Base-by-base conservation (phyloP, 2,797 vertebrate species). In the Pangasius krempfi region DNA sequence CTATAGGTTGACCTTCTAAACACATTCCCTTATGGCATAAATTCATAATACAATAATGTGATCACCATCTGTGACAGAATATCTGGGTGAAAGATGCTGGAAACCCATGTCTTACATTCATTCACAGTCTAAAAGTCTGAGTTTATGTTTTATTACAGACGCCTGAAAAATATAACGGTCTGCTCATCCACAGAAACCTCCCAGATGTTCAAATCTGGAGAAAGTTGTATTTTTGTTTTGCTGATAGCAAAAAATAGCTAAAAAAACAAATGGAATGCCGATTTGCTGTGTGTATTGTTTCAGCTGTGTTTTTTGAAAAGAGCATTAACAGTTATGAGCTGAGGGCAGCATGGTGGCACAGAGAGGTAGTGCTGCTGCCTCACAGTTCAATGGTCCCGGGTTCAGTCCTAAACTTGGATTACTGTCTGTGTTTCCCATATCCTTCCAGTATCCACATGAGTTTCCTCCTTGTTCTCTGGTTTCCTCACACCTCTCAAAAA, bases 1-100 rank as follows among this genome's bases (percentile, higher is more conserved):
- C 79, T 81, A 5, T 40, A 81, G 33, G 22, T 27, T 62, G 56
- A 82, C 58, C 80, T 83, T 83, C 58, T 58, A 64, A 64, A 62
- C 14, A 44, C 5, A 44, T 62, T 81, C 10, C 33, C 30, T 37
- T 40, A 8, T 40, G 79, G 20, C 52, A 40, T 81, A 27, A 60
- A 81, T 40, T 81, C 79, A 81, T 60, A 81, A 20, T 40, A 0
- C 52, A 25, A 16, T 44, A 27, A 82, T 62, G 79, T 62, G 79
- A 82, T 82, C 22, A 33, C 52, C 78, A 62, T 82, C 79, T 62
- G 56, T 60, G 37, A 62, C 56, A 8, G 56, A 60, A 60, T 40
- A 60, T 81, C 2, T 60, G 56, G 4, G 54, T 56, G 22, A 27
- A 16, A 40, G 56, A 33, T 81, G 10, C 79, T 40, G 54, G 79